Evolutionary conservation across 2,797 vertebrate species (phyloP).

Genomic region (Sebastes kiyomatsui): DNA sequence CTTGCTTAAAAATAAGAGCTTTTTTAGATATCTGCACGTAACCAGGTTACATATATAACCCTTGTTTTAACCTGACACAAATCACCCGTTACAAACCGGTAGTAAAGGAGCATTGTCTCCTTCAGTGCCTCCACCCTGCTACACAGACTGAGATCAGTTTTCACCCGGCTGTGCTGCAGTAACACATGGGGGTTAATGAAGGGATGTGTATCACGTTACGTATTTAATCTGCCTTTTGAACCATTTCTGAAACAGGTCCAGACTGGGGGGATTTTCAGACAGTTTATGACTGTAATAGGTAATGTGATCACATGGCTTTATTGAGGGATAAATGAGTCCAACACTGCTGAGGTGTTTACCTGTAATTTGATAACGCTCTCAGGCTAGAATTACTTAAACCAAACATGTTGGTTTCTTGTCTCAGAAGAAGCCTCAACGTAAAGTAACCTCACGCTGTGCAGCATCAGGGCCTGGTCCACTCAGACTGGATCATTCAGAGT

Average conservation of each 20-base stretch:
- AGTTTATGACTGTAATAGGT: background rate
- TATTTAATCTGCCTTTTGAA: background rate
- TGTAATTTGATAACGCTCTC: background rate
- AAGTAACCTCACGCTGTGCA: background rate
- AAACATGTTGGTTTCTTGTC: background rate
- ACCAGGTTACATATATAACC: background rate
- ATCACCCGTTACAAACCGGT: background rate
- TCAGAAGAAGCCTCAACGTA: background rate
- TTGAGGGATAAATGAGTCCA: background rate
- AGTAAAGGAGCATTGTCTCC: background rate
- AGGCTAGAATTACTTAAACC: background rate
- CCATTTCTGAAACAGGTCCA: background rate
- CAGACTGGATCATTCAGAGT: background rate
- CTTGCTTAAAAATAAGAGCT: background rate
- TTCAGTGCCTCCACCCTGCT: background rate
- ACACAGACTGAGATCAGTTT: slow-evolving; percentile 6
- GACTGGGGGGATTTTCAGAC: background rate
- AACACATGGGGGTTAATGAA: background rate
- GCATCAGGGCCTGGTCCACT: background rate
- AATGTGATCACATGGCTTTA: background rate
- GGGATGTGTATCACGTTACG: background rate
- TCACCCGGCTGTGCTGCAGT: background rate
- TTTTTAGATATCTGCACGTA: background rate
- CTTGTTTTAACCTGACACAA: background rate
- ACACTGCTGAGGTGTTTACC: background rate